These are phyloP conservation scores for Cephus spinipes DNA, from an alignment of 2,888 invertebrate genomes.

Conservation along the genomic window DNA sequence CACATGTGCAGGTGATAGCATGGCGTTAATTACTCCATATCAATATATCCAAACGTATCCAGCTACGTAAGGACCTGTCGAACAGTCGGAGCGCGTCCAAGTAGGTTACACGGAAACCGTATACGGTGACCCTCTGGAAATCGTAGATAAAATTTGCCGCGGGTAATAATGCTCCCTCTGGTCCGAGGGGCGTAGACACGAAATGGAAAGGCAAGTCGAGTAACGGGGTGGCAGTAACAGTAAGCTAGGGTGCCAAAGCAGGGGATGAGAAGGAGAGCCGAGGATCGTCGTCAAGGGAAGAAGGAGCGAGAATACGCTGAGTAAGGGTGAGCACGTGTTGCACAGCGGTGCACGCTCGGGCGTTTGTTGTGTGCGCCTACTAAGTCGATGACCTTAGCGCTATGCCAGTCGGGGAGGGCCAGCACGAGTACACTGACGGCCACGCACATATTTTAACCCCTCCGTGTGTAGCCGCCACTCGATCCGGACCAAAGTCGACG, in stretches of 20 bases:
- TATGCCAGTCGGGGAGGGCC: slow-evolving; percentile 18
- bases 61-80: no score
- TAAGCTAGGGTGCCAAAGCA: neutral
- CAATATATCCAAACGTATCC: neutral
- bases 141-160: neutral
- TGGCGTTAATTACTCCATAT: neutral
- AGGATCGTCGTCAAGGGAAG: neutral
- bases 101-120: neutral
- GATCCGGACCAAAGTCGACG: slow-evolving; percentile 2
- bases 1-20: neutral
- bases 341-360: slow-evolving; percentile 9
- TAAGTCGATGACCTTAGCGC: slow-evolving; percentile 26
- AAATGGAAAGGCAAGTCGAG: neutral
- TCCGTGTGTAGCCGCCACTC: neutral
- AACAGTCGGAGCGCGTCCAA: neutral
- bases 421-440: slow-evolving; percentile 14
- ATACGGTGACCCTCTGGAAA: neutral
- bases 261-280: slow-evolving; percentile 1
- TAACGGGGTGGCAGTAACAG: neutral
- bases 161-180: neutral
- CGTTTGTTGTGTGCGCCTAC: slow-evolving; percentile 16
- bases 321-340: slow-evolving; percentile 15
- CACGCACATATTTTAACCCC: slow-evolving; percentile 9
- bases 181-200: neutral
- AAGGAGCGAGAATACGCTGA: slow-evolving; percentile 9